Evolutionary conservation across 2,888 invertebrate species (phyloP).

Genomic region (Drosophila tripunctata): DNA sequence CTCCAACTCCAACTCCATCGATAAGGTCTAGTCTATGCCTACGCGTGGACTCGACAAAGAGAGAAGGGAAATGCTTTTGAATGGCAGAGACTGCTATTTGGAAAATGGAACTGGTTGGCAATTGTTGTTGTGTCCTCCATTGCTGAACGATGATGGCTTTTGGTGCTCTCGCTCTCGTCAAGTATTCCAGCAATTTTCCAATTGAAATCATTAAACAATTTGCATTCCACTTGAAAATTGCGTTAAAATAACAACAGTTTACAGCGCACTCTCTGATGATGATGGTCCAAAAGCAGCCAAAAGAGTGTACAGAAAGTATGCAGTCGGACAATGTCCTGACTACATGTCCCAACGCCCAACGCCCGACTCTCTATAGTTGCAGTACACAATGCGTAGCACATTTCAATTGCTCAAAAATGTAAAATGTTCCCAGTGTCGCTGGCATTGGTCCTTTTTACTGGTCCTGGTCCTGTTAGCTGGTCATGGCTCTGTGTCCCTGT

Average conservation of each 20-base stretch:
- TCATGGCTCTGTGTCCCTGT: conserved; percentile 26
- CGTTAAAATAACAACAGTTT: conserved; percentile 81
- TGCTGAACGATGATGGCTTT: conserved; percentile 30
- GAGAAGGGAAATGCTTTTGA: background rate
- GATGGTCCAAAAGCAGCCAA: conserved; percentile 35
- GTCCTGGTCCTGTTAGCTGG: conserved; percentile 2
- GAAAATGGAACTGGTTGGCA: conserved; percentile 25
- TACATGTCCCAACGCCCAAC: too few species aligned
- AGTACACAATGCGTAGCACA: conserved; percentile 66
- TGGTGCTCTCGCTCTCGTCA: conserved; percentile 59
- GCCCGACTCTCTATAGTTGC: background rate
- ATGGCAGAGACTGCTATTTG: conserved; percentile 1
- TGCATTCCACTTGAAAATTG: conserved; percentile 83
- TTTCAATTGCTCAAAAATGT: conserved; percentile 75
- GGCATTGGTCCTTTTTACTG: too few species aligned
- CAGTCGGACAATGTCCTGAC: conserved; percentile 32
- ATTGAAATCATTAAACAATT: conserved; percentile 84
- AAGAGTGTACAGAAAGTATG: conserved; percentile 34
- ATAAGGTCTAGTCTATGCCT: conserved; percentile 61
- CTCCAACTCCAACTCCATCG: conserved; percentile 7
- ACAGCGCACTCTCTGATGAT: conserved; percentile 46
- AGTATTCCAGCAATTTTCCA: conserved; percentile 82
- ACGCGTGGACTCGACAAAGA: conserved; percentile 50
- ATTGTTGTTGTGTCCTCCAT: conserved; percentile 57
- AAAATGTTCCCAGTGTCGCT: conserved; percentile 32